Base-by-base conservation (phyloP, 2,113 vertebrate species). In the Propithecus coquereli region DNA sequence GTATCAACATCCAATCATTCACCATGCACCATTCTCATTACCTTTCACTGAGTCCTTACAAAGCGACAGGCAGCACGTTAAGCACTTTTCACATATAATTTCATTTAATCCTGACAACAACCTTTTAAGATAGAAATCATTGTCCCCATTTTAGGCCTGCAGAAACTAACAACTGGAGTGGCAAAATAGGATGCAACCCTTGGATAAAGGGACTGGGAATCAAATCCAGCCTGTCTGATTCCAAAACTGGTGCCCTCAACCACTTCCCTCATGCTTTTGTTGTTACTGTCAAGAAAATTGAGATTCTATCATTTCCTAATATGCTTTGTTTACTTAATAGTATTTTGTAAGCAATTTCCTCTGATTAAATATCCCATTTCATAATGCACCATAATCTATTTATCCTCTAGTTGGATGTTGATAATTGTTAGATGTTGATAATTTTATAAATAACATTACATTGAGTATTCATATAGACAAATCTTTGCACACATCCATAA, bases 291-390 rank as follows among this genome's bases (percentile, higher is more conserved):
- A 87, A 87, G 66, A 96, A 85, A 95, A 92, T 34, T 18, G 30
- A 59, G n/a, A 89, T 63, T 87, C 12, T 89, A 43, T 8, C 83
- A 12, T 79, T 87, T 90, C 74, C 68, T 66, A 94, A 90, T 91
- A 70, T n/a, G 40, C 17, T 91, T 71, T 89, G 59, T 77, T 92
- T 34, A 57, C 32, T 59, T 90, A 92, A 83, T 82, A 70, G 68
- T 68, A 94, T 84, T 94, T 84, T 90, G 87, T 84, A 66, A 94
- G 47, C 18, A 88, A 94, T 82, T 93, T 93, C 52, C 90, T 85
- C 59, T 93, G 34, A 94, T 87, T 92, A 92, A 91, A 90, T 95
- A 79, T 76, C 87, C 76, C 65, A 66, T 71, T 96, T 92, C 94
- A 80, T 40, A 18, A 92, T 50, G 14, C 83, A 87, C 40, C 82